Conservation (phyloP, 2,888 invertebrate species). For the Colletes collaris region DNA sequence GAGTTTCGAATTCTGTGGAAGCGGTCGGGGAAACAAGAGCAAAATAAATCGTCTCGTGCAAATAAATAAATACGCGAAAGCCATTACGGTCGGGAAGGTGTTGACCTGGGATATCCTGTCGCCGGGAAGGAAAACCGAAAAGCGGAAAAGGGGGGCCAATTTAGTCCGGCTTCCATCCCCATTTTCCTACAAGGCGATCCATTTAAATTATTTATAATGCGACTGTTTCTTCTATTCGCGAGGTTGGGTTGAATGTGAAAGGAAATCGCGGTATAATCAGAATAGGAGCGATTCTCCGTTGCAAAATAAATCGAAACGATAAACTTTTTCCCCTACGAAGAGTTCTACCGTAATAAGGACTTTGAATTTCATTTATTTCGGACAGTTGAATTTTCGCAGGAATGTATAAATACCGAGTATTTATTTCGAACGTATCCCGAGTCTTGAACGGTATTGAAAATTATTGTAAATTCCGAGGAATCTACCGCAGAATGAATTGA, state of each 20-base stretch:
- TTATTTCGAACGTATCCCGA: too few relatives aligned
- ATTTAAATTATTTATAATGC: conserved; percentile 77
- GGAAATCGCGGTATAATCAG: background rate
- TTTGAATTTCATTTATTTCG: too few relatives aligned
- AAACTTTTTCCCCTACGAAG: background rate
- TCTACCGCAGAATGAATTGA: too few relatives aligned
- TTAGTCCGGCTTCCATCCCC: conserved; percentile 1
- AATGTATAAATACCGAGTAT: too few relatives aligned
- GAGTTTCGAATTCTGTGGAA: conserved; percentile 21
- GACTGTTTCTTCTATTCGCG: conserved; percentile 73
- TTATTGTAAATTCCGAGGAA: too few relatives aligned
- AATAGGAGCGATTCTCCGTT: background rate
- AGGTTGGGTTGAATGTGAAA: conserved; percentile 3
- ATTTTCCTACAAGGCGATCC: conserved; percentile 65
- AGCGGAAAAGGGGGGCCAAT: conserved; percentile 26
- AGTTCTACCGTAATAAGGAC: too few relatives aligned
- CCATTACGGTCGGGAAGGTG: background rate
- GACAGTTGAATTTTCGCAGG: too few relatives aligned
- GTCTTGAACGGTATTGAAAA: too few relatives aligned
- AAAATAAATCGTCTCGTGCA: conserved; percentile 4
- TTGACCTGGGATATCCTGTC: conserved; percentile 16
- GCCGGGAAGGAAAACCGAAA: conserved; percentile 10
- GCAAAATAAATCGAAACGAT: background rate
- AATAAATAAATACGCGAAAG: conserved; percentile 45
- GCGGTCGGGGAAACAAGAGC: background rate